Percentiles rank a stretch among this genome's conserved stretches.
These are phyloP conservation scores for Engystomops pustulosus DNA, from an alignment of 2,113 vertebrate species.

Conservation along the genomic window DNA sequence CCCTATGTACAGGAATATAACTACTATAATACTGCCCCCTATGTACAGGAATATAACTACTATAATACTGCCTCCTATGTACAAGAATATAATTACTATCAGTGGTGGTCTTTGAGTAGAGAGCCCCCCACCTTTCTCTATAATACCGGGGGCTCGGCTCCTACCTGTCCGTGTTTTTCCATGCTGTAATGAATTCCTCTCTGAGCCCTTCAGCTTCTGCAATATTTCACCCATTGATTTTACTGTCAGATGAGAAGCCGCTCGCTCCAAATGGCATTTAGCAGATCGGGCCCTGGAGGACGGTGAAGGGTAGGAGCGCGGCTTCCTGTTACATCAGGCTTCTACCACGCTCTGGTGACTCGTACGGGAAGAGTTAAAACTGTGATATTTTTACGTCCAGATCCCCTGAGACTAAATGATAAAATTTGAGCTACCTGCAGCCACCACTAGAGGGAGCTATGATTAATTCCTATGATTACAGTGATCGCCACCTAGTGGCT, in stretches of 20 bases:
- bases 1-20: too few species aligned
- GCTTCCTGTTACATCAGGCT: neutral
- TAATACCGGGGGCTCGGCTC: neutral
- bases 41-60: too few species aligned
- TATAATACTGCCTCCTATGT: too few species aligned
- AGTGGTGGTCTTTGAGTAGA: neutral
- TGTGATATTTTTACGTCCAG: too few species aligned
- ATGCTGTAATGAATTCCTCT: constrained; percentile 72
- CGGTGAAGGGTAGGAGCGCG: neutral
- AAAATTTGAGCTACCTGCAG: neutral
- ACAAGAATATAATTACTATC: too few species aligned
- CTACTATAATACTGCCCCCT: too few species aligned
- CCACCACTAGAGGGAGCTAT: neutral
- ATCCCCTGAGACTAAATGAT: neutral
- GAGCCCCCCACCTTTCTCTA: neutral
- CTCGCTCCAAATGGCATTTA: constrained; percentile 79
- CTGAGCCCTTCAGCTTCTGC: constrained; percentile 63
- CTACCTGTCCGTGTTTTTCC: neutral
- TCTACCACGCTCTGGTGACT: too few species aligned
- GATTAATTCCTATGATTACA: neutral
- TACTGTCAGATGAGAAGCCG: constrained; percentile 78
- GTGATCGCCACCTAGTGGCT: neutral
- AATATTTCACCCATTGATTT: constrained; percentile 84
- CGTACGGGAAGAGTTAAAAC: too few species aligned
- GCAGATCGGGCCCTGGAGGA: constrained; percentile 69